Base-by-base conservation (phyloP, 2,113 vertebrate genomes). In the Pungitius pungitius region DNA sequence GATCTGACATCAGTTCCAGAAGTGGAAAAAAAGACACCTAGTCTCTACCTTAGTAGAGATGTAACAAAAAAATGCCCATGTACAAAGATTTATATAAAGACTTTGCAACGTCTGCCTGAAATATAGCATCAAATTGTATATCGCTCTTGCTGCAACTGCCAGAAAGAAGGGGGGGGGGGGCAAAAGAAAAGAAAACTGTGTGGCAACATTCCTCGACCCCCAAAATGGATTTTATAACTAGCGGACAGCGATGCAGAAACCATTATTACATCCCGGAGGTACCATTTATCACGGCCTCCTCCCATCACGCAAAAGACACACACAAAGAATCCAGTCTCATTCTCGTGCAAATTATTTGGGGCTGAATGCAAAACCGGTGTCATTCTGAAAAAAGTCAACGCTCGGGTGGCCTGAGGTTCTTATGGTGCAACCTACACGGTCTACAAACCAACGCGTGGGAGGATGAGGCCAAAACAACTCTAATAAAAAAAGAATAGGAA, bases 141-240 rank as follows among this genome's bases (percentile, higher is more conserved):
- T n/a, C n/a, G n/a, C n/a, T n/a, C n/a, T n/a, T n/a, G n/a, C n/a
- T n/a, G n/a, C n/a, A n/a, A n/a, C n/a, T n/a, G 33, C 33, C 30
- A 51, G 79, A 51, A n/a, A 2, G 61, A 3, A 15, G 49, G 66
- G 65, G 27, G 7, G 43, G n/a, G n/a, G n/a, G n/a, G n/a, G n/a
- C n/a, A n/a, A n/a, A n/a, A n/a, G n/a, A n/a, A n/a, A n/a, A n/a
- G n/a, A n/a, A 17, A 86, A 86, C 82, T 80, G 63, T 43, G 49
- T 80, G 90, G 91, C 91, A 89, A 92, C 91, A 93, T 93, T 93
- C 92, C 90, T 77, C 60, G 43, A 64, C 61, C 82, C 87, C 89
- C n/a, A 24, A 92, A 90, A 91, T 82, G 75, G 87, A 92, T 93
- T 93, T 93, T 87, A 92, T 92, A 92, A 89, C 78, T 91, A 93